Base-by-base conservation (phyloP, 1,140 invertebrate species). In the Listronotus bonariensis region DNA sequence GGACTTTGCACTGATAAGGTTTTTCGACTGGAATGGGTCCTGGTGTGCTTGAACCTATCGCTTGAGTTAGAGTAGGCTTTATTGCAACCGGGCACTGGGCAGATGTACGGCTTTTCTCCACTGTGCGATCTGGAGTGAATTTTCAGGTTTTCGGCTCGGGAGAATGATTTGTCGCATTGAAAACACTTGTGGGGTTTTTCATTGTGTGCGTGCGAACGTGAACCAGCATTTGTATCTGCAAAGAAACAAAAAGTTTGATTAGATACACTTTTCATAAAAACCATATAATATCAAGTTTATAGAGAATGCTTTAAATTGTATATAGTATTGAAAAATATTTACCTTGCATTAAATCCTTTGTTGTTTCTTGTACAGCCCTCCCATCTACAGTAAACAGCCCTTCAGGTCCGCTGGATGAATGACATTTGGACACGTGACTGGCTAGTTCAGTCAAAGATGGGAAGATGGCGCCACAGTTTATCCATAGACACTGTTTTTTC, bases 41-140 rank as follows among this genome's bases (percentile, higher is more conserved):
- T 82, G 0, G 92, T 93, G 78, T 95, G 93, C 72, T 95, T 95
- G 80, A 94, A 95, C 8, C 92, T 85, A 77, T 95, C 92, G 65
- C 90, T 93, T 0, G 92, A 93, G 75, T 95, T 95, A 11, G 91
- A 92, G 75, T 94, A 95, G 0, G 92, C 92, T 80, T 94, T 94
- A 43, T 88, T 88, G 76, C 92, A 95, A 32, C 92, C 92, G 72
- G 85, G 82, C 41, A 92, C 89, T n/a, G 91, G 88, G 74, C 92
- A 94, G 7, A 90, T 85, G 78, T 93, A 94, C 0, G 92, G 92
- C 69, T 91, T 90, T 72, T 93, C 92, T 7, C 91, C 91, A 20
- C 92, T 95, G 78, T 96, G 93, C 7, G 92, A 93, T 40, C 93
- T 82, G 1, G 90, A 87, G 77, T 96, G 93, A 51, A 95, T 96